A percentile compares a stretch with the other conserved stretches of the same genome.
These are phyloP conservation scores for Gambusia yucatana DNA, from an alignment of 2,797 vertebrate species.

Conservation along the genomic window DNA sequence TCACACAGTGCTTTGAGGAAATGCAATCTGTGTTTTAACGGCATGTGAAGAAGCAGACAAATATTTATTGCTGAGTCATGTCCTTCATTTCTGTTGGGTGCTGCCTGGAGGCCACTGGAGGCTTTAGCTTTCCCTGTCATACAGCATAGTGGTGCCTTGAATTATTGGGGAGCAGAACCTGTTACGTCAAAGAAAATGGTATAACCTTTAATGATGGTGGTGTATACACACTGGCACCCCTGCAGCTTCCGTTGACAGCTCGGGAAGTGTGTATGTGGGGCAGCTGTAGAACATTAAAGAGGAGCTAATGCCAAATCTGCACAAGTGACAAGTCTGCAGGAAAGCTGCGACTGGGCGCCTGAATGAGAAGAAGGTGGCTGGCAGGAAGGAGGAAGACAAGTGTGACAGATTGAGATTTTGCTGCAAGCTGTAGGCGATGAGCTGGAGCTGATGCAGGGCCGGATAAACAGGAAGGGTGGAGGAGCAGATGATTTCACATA, in stretches of 20 bases:
- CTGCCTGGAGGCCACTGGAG: constrained; percentile 4
- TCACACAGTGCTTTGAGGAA: constrained; percentile 5
- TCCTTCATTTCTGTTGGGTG: constrained; percentile 1
- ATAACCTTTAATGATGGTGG: constrained; percentile 1
- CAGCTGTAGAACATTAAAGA: constrained; percentile 14
- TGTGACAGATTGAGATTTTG: constrained; percentile 43
- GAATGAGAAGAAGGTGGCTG: constrained; percentile 13
- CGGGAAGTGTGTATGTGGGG: not conserved
- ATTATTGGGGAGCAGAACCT: constrained; percentile 3
- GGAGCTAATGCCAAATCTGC: constrained; percentile 11
- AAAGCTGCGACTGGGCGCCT: not conserved
- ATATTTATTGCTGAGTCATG: not conserved
- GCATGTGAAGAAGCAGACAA: constrained; percentile 7
- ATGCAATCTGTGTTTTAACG: constrained; percentile 1
- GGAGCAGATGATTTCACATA: constrained; percentile 16
- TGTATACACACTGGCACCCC: not conserved
- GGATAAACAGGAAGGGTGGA: constrained; percentile 31
- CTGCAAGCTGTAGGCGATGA: constrained; percentile 21
- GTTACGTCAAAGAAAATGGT: not conserved
- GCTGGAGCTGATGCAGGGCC: constrained; percentile 18
- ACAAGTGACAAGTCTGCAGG: constrained; percentile 3
- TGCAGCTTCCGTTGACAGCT: not conserved
- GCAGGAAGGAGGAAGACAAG: constrained; percentile 11
- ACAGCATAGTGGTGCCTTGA: constrained; percentile 8
- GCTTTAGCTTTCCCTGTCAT: constrained; percentile 9